Evolutionary conservation across 2,113 vertebrate species (phyloP).

Genomic region (Labeo rohita): DNA sequence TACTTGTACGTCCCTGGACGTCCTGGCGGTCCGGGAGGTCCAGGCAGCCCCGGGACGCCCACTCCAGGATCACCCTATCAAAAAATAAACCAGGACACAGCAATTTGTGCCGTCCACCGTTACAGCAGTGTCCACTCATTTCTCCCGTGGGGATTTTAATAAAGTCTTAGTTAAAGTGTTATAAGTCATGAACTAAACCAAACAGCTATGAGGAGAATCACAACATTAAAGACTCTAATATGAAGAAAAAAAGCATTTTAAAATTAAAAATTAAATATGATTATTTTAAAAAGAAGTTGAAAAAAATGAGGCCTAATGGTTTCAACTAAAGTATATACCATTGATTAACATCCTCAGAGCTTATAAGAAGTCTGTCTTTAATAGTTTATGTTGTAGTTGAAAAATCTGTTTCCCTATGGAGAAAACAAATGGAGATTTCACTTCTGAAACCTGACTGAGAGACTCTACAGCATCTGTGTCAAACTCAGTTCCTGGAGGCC

Average conservation of each 20-base stretch:
- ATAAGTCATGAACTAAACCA: not conserved
- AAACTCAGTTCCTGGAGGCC: not conserved
- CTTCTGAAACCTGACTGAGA: not conserved
- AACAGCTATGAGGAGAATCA: not conserved
- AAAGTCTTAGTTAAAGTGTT: not conserved
- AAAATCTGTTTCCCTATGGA: not conserved
- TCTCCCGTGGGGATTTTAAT: not conserved
- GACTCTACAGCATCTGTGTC: too few species aligned
- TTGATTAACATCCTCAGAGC: not conserved
- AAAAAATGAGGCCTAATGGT: not conserved
- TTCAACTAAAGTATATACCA: not conserved
- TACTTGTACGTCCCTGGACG: conserved; percentile 58
- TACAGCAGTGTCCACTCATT: not conserved
- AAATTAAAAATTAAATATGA: too few species aligned
- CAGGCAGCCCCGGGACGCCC: conserved; percentile 77
- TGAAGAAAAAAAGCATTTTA: too few species aligned
- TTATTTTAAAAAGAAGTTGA: not conserved
- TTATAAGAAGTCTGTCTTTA: not conserved
- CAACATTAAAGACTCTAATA: not conserved
- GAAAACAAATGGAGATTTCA: not conserved
- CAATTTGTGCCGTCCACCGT: not conserved
- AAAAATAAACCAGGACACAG: not conserved
- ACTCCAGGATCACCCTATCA: conserved; percentile 79
- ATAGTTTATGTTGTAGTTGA: not conserved
- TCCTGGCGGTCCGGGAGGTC: conserved; percentile 76